Base-by-base conservation (phyloP, 2,888 invertebrate genomes). In the Metacarcinus magister region DNA sequence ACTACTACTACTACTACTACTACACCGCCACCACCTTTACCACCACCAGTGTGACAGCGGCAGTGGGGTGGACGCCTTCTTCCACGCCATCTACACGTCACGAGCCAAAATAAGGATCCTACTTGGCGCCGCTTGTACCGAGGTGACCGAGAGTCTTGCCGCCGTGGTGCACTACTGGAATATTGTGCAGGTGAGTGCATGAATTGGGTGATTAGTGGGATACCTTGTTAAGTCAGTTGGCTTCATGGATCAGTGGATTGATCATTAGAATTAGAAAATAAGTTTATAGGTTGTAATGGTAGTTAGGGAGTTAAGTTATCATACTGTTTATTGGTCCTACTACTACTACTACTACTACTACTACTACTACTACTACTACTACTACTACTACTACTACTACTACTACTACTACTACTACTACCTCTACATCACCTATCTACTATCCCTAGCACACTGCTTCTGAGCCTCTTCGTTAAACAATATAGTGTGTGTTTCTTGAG, bases 161-260 rank as follows among this genome's bases (percentile, higher is more conserved):
- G 99, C 99, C 98, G 98, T 99, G 96, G 99, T 99, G 48, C 99
- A 99, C 7, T 99, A 99, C 97, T 99, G 99, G 99, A 99, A 99
- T 97, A 98, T 99, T 97, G 98, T 99, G 16, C 99, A 99, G 98
- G 99, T 99, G 97, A 97, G 97, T 94, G 16, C 7, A 16, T 60
- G 2, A 60, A 16, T 60, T 60, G 54, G 54, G 10, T 10, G 13
- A 54, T 54, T 54, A 16, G 10, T 10, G 10, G 3, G 54, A 1
- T 54, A 10, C 13, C 13, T 10, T 67, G 67, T 67, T 23, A 67
- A 67, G 67, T 67, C 67, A 23, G n/a, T 67, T 67, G 19, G 5
- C 10, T 46, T 46, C 46, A 7, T 46, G 46, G 10, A 46, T 46
- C 10, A 10, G 46, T 46, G 46, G 4, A 10, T 10, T 46, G 46